Base-by-base conservation (phyloP, 2,797 vertebrate species). In the Thripadectes ignobilis region DNA sequence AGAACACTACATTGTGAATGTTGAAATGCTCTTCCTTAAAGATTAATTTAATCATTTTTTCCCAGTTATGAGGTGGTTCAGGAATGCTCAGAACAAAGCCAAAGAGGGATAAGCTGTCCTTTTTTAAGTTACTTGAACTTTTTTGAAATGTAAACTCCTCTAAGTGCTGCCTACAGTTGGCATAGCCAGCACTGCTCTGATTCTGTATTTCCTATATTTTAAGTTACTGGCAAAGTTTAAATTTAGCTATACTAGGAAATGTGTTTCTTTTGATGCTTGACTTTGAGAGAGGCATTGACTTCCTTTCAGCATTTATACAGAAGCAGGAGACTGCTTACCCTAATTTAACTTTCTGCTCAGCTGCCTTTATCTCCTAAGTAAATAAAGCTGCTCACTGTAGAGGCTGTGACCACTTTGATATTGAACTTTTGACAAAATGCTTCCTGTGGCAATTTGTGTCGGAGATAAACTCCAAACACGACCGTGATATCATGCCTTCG, bases 361-460 rank as follows among this genome's bases (percentile, higher is more conserved):
- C 57, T 88, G 71, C 79, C 61, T 74, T 95, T 92, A 83, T 96
- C 93, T 90, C 67, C 76, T 88, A 94, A 92, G 86, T 94, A 96
- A 97, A 96, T 66, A 91, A 57, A 79, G 59, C 86, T 84, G 79
- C 45, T 79, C 87, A 9, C 62, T 89, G 27, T 72, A 83, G 67
- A 58, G 94, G 29, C 75, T 81, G 30, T 49, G 55, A 75, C 57
- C 65, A 73, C 46, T 84, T 92, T 92, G 87, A 84, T 67, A 89
- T 80, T 87, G 91, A 89, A 88, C 67, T 94, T 95, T 85, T 95
- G 92, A 96, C 94, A 95, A 78, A 96, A 93, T 68, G 57, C 67
- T 94, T 96, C 81, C 89, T 93, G 63, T 92, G 65, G 88, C 46
- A 94, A 67, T 95, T 91, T 95, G 73, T 75, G 87, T 89, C 36